Conservation (phyloP, 2,113 vertebrate species). For the Siniperca knerii region DNA sequence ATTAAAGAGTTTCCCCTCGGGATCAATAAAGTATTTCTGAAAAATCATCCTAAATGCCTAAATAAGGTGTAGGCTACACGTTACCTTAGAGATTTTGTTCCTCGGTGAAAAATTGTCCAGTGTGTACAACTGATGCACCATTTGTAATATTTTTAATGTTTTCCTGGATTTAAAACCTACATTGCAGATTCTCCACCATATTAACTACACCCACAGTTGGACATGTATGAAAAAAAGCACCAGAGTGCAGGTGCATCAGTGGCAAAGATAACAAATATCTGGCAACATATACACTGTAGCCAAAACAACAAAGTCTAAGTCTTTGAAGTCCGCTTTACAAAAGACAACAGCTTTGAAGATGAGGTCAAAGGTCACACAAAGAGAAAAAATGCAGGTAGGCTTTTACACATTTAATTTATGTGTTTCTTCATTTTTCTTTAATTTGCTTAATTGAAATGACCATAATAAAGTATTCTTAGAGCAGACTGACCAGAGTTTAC, state of each 20-base stretch:
- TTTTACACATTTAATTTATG: neutral
- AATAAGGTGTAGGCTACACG: neutral
- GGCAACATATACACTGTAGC: neutral
- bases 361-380: constrained; percentile 6
- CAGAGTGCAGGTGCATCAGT: constrained; percentile 24
- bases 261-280: neutral
- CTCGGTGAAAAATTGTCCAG: neutral
- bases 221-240: neutral
- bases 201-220: neutral
- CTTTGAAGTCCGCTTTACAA: constrained; percentile 5
- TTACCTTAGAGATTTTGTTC: neutral
- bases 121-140: neutral
- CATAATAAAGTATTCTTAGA: neutral
- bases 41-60: neutral
- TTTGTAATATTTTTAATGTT: neutral
- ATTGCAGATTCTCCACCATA: neutral
- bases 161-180: neutral
- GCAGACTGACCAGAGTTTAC: no score
- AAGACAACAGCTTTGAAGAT: constrained; percentile 25
- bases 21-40: no score
- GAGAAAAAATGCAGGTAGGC: neutral
- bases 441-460: neutral
- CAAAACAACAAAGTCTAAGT: neutral
- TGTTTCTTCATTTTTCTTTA: neutral
- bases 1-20: no score